These are phyloP conservation scores for Ochropacha duplaris DNA, from an alignment of 2,888 invertebrate genomes.

Conservation along the genomic window DNA sequence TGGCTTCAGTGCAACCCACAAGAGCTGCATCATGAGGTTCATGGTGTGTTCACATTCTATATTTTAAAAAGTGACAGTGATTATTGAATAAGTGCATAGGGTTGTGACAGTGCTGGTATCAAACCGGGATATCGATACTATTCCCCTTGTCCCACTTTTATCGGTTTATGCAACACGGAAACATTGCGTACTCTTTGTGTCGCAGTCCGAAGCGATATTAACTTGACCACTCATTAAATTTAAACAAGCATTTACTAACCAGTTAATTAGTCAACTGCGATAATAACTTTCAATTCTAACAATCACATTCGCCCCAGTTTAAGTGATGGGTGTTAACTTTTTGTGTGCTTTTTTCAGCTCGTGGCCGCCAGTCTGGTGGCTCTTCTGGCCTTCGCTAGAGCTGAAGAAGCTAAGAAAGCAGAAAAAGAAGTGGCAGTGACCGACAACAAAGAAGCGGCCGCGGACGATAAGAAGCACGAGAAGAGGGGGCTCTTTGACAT, in stretches of 20 bases:
- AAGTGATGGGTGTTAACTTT: slow-evolving; percentile 10
- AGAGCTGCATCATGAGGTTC: slow-evolving; percentile 80
- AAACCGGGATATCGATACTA: slow-evolving; percentile 31
- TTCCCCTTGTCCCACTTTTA: slow-evolving; percentile 43
- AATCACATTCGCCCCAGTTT: slow-evolving; percentile 41
- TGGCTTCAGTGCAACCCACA: slow-evolving; percentile 81
- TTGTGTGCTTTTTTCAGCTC: slow-evolving; percentile 61
- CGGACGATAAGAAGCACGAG: slow-evolving; percentile 87
- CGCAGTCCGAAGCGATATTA: slow-evolving; percentile 38
- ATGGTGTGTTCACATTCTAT: slow-evolving; percentile 69
- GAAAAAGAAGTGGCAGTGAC: slow-evolving; percentile 82
- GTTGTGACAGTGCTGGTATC: slow-evolving; percentile 39
- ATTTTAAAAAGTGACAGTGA: slow-evolving; percentile 47
- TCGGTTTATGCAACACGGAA: slow-evolving; percentile 59
- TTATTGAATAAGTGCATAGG: slow-evolving; percentile 23
- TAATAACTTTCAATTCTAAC: slow-evolving; percentile 48
- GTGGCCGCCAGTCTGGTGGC: slow-evolving; percentile 85
- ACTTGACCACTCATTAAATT: slow-evolving; percentile 50
- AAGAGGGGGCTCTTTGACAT: slow-evolving; percentile 87
- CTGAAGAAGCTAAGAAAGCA: slow-evolving; percentile 83
- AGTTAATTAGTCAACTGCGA: slow-evolving; percentile 50
- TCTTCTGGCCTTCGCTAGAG: slow-evolving; percentile 82
- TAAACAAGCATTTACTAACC: slow-evolving; percentile 43
- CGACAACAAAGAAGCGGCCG: slow-evolving; percentile 77
- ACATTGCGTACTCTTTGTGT: slow-evolving; percentile 54